Evolutionary conservation across 2,797 vertebrate species (phyloP).

Genomic region (Rhinichthys osculus): DNA sequence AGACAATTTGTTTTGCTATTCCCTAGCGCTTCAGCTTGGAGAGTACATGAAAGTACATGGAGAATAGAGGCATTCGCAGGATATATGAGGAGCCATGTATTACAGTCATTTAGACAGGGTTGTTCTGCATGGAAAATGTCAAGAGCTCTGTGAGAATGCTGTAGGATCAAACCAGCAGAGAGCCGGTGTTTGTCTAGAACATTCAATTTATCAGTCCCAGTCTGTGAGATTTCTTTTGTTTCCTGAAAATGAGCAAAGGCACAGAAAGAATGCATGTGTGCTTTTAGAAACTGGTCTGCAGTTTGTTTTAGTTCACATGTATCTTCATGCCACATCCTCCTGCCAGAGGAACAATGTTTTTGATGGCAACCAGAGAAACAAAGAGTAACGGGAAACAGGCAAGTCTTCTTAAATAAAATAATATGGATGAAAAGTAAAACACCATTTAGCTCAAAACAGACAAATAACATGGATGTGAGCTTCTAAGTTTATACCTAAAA

Average conservation of each 20-base stretch:
- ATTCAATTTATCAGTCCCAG: constrained; percentile 24
- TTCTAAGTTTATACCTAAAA: neutral
- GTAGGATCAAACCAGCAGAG: constrained; percentile 6
- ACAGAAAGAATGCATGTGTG: constrained; percentile 20
- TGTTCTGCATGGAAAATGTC: constrained; percentile 37
- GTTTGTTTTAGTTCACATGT: constrained; percentile 39
- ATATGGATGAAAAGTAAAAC: neutral
- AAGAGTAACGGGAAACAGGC: constrained; percentile 25
- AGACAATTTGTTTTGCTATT: constrained; percentile 33
- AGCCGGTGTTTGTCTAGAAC: constrained; percentile 25
- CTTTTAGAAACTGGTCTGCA: constrained; percentile 31
- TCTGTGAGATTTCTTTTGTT: constrained; percentile 28
- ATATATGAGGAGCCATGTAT: constrained; percentile 45
- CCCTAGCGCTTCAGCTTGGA: constrained; percentile 24
- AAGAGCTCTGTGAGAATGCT: constrained; percentile 14
- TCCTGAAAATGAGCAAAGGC: constrained; percentile 24
- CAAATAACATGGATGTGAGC: neutral
- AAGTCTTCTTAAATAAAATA: constrained; percentile 1
- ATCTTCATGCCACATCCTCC: constrained; percentile 38
- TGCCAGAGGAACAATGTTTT: constrained; percentile 35
- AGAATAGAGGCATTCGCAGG: constrained; percentile 17
- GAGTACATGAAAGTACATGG: constrained; percentile 17
- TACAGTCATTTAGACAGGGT: constrained; percentile 24
- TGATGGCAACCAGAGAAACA: constrained; percentile 36
- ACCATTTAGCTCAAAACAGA: neutral